Conservation (phyloP, 2,113 vertebrate species). For the Actenoides lindsayi region DNA sequence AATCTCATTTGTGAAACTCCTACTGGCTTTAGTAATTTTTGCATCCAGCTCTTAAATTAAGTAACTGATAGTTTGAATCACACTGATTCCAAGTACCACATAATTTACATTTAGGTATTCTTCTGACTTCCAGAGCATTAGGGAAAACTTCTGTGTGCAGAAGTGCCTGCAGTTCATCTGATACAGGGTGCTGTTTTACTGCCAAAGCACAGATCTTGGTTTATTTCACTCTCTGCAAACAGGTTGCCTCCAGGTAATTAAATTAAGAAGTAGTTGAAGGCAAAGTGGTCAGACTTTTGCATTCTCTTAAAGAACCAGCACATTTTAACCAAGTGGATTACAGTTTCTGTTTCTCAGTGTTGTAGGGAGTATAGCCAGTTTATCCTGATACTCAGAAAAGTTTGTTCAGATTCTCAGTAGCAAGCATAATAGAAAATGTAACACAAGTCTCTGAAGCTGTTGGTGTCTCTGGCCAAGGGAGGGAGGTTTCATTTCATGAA, state of each 20-base stretch:
- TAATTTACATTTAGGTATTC: conserved; percentile 14
- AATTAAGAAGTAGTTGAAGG: not conserved
- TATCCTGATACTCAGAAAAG: not conserved
- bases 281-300: not conserved
- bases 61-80: conserved; percentile 23
- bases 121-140: not conserved
- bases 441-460: not conserved
- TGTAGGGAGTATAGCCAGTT: not conserved
- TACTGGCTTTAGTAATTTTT: not conserved
- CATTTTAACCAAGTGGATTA: not conserved
- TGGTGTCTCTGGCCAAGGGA: not conserved
- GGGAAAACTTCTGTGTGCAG: not conserved
- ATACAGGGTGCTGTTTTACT: not conserved
- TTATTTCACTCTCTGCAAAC: not conserved
- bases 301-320: not conserved
- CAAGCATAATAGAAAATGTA: not conserved
- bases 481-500: not conserved
- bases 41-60: not conserved
- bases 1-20: not conserved
- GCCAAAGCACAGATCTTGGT: not conserved
- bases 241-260: not conserved
- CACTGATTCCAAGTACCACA: not conserved
- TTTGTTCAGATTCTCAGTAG: not conserved
- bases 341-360: not conserved
- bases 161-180: not conserved